Conservation (phyloP, 1,140 invertebrate species). For the Thalassaphorura encarpata region DNA sequence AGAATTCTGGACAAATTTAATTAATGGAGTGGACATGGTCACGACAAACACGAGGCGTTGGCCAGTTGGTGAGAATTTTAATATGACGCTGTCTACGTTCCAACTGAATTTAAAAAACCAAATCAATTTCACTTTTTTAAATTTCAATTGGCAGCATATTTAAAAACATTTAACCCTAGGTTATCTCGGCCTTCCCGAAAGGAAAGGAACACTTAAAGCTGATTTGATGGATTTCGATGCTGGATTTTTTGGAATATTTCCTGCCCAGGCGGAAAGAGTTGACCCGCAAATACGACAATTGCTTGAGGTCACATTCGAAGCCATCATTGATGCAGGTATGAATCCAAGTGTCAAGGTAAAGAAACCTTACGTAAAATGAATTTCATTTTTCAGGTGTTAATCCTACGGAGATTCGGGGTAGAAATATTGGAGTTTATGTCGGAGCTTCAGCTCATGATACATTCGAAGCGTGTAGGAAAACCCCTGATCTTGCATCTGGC, state of each 20-base stretch:
- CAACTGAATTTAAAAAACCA: not conserved
- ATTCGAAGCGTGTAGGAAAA: slow-evolving; percentile 13
- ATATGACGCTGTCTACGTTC: not conserved
- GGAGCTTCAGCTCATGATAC: slow-evolving; percentile 37
- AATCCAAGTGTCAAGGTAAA: not conserved
- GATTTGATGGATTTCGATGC: slow-evolving; percentile 78
- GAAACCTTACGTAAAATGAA: not conserved
- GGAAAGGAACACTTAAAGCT: slow-evolving; percentile 83
- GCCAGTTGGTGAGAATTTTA: slow-evolving; percentile 27
- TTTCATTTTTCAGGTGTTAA: slow-evolving; percentile 31
- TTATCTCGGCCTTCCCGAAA: slow-evolving; percentile 52
- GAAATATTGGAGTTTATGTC: slow-evolving; percentile 46
- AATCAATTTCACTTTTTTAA: not conserved
- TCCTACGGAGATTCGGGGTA: slow-evolving; percentile 38
- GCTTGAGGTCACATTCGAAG: slow-evolving; percentile 50
- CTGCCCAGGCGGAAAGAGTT: slow-evolving; percentile 66
- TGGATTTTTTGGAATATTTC: slow-evolving; percentile 85
- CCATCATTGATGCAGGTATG: slow-evolving; percentile 50
- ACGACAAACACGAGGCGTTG: slow-evolving; percentile 74
- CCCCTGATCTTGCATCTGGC: slow-evolving; percentile 41
- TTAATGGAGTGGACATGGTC: slow-evolving; percentile 73
- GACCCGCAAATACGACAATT: slow-evolving; percentile 51
- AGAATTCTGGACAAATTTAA: slow-evolving; percentile 76
- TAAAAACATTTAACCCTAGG: not conserved
- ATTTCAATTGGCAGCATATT: not conserved